Evolutionary conservation across 1,140 invertebrate genomes (phyloP).

Genomic region (Branchinecta lindahli): DNA sequence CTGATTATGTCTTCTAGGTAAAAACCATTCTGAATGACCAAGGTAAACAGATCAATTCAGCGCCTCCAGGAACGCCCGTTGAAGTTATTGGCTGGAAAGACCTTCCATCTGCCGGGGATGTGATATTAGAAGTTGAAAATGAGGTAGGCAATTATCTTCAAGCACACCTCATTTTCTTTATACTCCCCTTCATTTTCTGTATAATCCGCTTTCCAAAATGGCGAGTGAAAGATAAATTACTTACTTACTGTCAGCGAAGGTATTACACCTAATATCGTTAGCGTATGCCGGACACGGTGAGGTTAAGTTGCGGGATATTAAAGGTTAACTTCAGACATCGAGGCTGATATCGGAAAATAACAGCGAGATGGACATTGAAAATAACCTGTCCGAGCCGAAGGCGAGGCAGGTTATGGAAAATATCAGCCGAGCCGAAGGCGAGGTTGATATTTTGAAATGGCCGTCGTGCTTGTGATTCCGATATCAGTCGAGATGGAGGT

Average conservation of each 20-base stretch:
- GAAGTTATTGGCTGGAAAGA: conserved; percentile 77
- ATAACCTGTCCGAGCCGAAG: too few species aligned
- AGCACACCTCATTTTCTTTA: neutral
- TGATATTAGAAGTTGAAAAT: conserved; percentile 60
- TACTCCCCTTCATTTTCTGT: conserved; percentile 1
- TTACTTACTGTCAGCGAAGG: neutral
- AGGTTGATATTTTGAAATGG: too few species aligned
- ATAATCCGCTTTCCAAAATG: neutral
- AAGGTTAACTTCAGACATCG: too few species aligned
- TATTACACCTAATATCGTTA: too few species aligned
- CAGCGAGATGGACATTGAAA: too few species aligned
- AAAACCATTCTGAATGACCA: conserved; percentile 66
- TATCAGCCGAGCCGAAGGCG: too few species aligned
- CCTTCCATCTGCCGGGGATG: conserved; percentile 70
- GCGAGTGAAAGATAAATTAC: neutral
- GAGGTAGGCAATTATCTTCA: conserved; percentile 37
- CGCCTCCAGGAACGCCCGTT: conserved; percentile 61
- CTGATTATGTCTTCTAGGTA: conserved; percentile 32
- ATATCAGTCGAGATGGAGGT: too few species aligned
- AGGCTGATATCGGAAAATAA: too few species aligned
- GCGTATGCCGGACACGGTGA: too few species aligned
- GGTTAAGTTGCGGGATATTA: too few species aligned
- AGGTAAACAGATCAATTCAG: conserved; percentile 47
- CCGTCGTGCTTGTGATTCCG: too few species aligned
- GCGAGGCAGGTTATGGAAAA: too few species aligned